Evolutionary conservation across 2,113 vertebrate genomes (phyloP), one percentile per base, ranked within the genome.

Genomic region (Lethenteron reissneri): DNA sequence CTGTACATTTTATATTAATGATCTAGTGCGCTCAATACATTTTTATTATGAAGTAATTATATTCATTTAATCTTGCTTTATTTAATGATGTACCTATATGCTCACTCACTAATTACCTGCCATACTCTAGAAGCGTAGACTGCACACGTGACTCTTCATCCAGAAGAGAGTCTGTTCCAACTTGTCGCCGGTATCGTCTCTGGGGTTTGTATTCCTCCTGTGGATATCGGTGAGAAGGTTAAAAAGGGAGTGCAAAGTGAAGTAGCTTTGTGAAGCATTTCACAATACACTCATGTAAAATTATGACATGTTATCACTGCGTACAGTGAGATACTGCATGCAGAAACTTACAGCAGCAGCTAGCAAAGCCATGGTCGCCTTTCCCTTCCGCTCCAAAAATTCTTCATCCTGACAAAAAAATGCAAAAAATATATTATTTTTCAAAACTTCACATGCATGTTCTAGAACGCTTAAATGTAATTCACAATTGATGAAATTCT

Each of bases 141-240:
- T 92, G 91, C 76, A 97, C 84, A 70, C 86, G 85, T n/a, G 89
- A 95, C 73, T 94, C 91, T 75, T 97, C 92, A 25, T 96, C 92
- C 1, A 83, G 76, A 72, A 94, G 79, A 56, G 84, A 83, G 56
- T 82, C 87, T n/a, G 89, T 86, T 70, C 85, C 86, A 25, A 72
- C 80, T 72, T 89, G 90, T 71, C 91, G 82, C 76, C 82, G 85
- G 56, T 97, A 97, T 75, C 85, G 90, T 74, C 94, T 87, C 77
- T 85, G 86, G 3, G 94, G 94, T 77, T 90, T 92, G 80, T 97
- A 97, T 64, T 87, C 81, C 5, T 88, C 87, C 91, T 96, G 77
- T 56, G 77, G 77, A 72, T 14, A 76, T 70, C 11, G 72, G 73
- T 62, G 13, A 12, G 41, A 41, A 41, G 74, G 71, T 56, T 57